phyloP scores from a whole-genome alignment of 1,140 invertebrate species.

The Hydropsyche tenuis region DNA sequence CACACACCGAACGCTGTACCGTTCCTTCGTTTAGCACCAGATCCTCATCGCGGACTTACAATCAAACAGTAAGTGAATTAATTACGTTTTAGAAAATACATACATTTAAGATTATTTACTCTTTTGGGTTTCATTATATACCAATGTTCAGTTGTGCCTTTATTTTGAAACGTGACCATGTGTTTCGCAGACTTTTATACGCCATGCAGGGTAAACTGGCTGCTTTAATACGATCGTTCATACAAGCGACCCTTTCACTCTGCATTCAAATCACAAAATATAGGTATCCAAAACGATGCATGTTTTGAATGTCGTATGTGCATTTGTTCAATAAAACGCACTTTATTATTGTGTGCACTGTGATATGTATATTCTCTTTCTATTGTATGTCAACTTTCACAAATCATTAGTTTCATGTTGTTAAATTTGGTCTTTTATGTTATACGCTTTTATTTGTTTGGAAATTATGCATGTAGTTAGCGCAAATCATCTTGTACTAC shows the following conservation, averaged over 20 bases:
- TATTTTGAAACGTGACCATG: slow-evolving; percentile 2
- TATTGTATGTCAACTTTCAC: too few relatives aligned
- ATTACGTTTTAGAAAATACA: slow-evolving; percentile 2
- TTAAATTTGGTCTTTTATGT: too few relatives aligned
- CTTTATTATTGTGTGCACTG: too few relatives aligned
- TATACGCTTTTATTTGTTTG: too few relatives aligned
- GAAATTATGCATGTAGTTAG: too few relatives aligned
- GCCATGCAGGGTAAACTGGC: slow-evolving; percentile 56
- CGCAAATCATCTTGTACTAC: too few relatives aligned
- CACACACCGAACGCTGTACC: slow-evolving; percentile 17
- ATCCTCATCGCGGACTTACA: slow-evolving; percentile 48
- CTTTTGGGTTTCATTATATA: too few relatives aligned
- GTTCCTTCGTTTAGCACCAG: slow-evolving; percentile 40
- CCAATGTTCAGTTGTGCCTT: neutral
- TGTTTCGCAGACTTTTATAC: slow-evolving; percentile 47
- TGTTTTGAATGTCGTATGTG: neutral
- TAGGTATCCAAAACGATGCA: slow-evolving; percentile 56
- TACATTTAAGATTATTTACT: neutral
- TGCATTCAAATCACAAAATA: slow-evolving; percentile 70
- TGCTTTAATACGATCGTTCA: slow-evolving; percentile 65
- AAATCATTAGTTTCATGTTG: too few relatives aligned
- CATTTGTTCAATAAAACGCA: too few relatives aligned
- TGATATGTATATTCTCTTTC: too few relatives aligned
- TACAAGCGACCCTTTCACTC: slow-evolving; percentile 68
- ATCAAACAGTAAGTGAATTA: slow-evolving; percentile 47